These are phyloP conservation scores for Nasonia oneida DNA, from an alignment of 2,888 invertebrate genomes.

Conservation along the genomic window DNA sequence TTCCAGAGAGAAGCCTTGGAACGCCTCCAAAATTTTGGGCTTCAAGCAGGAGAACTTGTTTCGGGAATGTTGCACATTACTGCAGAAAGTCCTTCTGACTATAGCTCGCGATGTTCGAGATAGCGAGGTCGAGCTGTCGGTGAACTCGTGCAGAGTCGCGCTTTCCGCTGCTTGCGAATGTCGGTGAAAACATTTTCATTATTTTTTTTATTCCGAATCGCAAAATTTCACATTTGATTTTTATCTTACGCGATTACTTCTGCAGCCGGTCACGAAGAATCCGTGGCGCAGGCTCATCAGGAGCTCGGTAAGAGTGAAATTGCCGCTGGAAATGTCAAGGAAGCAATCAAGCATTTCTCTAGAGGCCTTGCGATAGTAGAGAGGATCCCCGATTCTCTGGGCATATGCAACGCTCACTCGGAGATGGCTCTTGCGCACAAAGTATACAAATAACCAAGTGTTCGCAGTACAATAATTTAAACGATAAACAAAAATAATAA, in stretches of 20 bases:
- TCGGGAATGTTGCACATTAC: constrained; percentile 67
- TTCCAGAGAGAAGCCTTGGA: constrained; percentile 66
- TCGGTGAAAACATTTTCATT: neutral
- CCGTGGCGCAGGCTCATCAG: constrained; percentile 66
- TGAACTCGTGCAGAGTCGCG: constrained; percentile 64
- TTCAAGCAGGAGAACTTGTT: constrained; percentile 66
- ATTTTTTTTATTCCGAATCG: neutral
- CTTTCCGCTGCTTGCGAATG: constrained; percentile 38
- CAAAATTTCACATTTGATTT: too few species aligned
- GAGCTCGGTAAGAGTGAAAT: constrained; percentile 69
- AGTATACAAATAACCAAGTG: constrained; percentile 64
- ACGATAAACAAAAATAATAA: too few species aligned
- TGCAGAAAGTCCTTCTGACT: constrained; percentile 65
- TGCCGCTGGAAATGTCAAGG: constrained; percentile 61
- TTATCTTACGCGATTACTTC: neutral
- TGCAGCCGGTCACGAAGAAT: constrained; percentile 66
- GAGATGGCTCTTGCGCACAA: constrained; percentile 70
- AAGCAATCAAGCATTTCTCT: constrained; percentile 67
- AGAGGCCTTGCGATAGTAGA: constrained; percentile 68
- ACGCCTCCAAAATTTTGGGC: constrained; percentile 64
- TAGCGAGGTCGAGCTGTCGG: constrained; percentile 63
- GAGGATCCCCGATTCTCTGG: constrained; percentile 66
- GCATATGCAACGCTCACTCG: constrained; percentile 70
- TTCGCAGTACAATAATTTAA: neutral
- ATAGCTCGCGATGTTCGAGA: constrained; percentile 60